Percentiles rank a stretch among this genome's conserved stretches.
Conservation (phyloP, 2,888 invertebrate genomes). For the Pterostichus niger region DNA sequence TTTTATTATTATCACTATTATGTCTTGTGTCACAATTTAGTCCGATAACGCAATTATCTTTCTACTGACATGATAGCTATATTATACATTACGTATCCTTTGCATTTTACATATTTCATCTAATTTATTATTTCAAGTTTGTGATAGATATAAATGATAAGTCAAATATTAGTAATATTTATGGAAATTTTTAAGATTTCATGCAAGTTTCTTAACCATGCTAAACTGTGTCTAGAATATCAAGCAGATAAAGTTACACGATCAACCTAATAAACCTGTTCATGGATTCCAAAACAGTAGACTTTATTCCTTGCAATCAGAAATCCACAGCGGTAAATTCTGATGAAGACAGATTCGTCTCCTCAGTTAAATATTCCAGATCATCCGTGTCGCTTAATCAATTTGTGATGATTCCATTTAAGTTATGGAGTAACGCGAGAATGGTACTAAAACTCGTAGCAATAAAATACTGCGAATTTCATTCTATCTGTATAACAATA, state of each 20-base stretch:
- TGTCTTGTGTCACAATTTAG: too few species aligned
- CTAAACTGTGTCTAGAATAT: conserved; percentile 17
- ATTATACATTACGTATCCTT: too few species aligned
- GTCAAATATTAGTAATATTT: too few species aligned
- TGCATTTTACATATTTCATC: too few species aligned
- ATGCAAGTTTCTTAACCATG: too few species aligned
- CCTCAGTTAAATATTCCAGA: conserved; percentile 26
- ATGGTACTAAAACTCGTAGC: conserved; percentile 18
- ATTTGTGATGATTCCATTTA: conserved; percentile 31
- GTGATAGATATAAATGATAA: too few species aligned
- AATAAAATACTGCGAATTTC: conserved; percentile 24
- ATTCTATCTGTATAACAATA: conserved; percentile 51
- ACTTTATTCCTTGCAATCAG: conserved; percentile 42
- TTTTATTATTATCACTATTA: too few species aligned
- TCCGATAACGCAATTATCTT: too few species aligned
- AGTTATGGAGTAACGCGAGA: conserved; percentile 24
- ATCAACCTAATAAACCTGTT: conserved; percentile 25
- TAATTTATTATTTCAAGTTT: too few species aligned
- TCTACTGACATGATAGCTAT: too few species aligned
- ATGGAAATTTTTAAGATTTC: too few species aligned
- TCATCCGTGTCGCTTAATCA: conserved; percentile 31
- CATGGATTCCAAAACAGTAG: conserved; percentile 33
- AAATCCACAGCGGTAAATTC: conserved; percentile 10
- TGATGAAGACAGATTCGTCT: conserved; percentile 3
- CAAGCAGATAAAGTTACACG: conserved; percentile 9